Conservation (phyloP, 2,888 invertebrate genomes). For the Apotomis capreana region DNA sequence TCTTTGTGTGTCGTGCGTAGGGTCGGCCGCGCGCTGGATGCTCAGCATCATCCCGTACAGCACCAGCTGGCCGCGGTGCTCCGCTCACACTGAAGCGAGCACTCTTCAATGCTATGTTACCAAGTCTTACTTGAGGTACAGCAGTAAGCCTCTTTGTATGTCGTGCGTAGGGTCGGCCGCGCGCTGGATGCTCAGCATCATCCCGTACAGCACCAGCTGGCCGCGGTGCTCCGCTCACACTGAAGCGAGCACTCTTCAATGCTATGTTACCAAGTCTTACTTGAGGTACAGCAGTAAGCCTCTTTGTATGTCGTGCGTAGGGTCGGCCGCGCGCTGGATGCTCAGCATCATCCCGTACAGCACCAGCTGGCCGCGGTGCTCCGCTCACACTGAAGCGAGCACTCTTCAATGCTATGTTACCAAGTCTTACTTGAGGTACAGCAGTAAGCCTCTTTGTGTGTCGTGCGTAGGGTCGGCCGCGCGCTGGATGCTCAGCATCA, state of each 20-base stretch:
- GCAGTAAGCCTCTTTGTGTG: constrained; percentile 86
- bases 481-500: constrained; percentile 89
- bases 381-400: constrained; percentile 93
- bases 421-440: constrained; percentile 87
- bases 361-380: constrained; percentile 95
- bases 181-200: constrained; percentile 89
- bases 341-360: constrained; percentile 95
- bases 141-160: constrained; percentile 86
- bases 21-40: constrained; percentile 80
- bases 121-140: constrained; percentile 87
- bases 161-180: constrained; percentile 85
- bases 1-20: constrained; percentile 82
- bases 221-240: constrained; percentile 95
- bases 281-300: constrained; percentile 94
- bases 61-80: constrained; percentile 95
- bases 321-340: constrained; percentile 80
- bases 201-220: constrained; percentile 93
- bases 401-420: constrained; percentile 93
- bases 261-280: constrained; percentile 83
- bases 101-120: constrained; percentile 81
- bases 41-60: constrained; percentile 95
- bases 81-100: constrained; percentile 93
- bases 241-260: constrained; percentile 95
- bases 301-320: constrained; percentile 82
- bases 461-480: constrained; percentile 85